A percentile compares a stretch with the other conserved stretches of the same genome.
Evolutionary conservation across 2,888 invertebrate species (phyloP).

Genomic region (Melangyna quadrimaculata): DNA sequence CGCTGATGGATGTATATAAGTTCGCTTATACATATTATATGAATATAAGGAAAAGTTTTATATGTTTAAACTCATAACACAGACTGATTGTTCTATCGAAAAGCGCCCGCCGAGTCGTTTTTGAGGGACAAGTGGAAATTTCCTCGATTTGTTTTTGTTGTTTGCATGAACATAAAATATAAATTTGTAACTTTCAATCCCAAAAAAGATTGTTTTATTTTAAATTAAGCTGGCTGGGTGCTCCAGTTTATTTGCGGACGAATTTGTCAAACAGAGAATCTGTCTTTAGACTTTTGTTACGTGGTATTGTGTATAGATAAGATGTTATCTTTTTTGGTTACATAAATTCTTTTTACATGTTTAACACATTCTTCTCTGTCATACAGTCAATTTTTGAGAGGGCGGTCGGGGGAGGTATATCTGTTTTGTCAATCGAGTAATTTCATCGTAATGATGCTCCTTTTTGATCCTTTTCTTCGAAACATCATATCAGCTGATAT

Average conservation of each 20-base stretch:
- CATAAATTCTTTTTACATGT: slow-evolving; percentile 2
- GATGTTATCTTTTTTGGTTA: slow-evolving; percentile 27
- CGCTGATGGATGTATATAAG: background rate
- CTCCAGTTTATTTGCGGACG: slow-evolving; percentile 16
- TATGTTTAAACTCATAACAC: slow-evolving; percentile 53
- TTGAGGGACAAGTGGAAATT: slow-evolving; percentile 27
- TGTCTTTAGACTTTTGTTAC: slow-evolving; percentile 10
- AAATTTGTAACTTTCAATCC: background rate
- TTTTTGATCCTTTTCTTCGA: slow-evolving; percentile 2
- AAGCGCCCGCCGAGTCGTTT: background rate
- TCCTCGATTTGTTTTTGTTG: background rate
- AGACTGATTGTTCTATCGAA: slow-evolving; percentile 57
- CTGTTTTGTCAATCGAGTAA: slow-evolving; percentile 41
- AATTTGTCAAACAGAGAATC: slow-evolving; percentile 12
- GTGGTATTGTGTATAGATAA: background rate
- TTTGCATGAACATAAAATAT: too few species aligned
- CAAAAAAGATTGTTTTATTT: background rate
- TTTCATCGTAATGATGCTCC: slow-evolving; percentile 32
- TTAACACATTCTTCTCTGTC: slow-evolving; percentile 3
- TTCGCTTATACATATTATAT: background rate
- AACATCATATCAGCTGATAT: background rate
- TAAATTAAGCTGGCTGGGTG: background rate
- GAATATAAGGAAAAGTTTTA: slow-evolving; percentile 32
- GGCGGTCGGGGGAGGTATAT: background rate
- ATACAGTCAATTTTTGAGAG: slow-evolving; percentile 27